Evolutionary conservation across 64 coral and sea anemone species (phyloP).

Genomic region (Stylophora pistillata): DNA sequence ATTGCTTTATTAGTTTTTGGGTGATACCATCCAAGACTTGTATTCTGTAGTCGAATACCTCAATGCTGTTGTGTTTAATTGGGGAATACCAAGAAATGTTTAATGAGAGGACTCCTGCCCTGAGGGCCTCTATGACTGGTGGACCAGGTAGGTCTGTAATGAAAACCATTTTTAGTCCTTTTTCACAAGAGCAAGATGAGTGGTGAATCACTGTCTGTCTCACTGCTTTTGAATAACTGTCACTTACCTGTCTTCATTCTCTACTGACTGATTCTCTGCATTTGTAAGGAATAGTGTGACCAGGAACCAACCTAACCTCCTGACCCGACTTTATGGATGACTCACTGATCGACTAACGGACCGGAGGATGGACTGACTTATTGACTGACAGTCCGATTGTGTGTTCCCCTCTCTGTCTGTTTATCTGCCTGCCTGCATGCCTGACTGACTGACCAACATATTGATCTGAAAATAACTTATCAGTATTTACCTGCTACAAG

Average conservation of each 20-base stretch:
- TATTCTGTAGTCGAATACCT: slow-evolving; percentile 23
- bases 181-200: too few species aligned
- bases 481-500: slow-evolving; percentile 9
- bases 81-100: slow-evolving; percentile 9
- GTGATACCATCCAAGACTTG: not conserved
- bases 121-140: not conserved
- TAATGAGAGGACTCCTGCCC: not conserved
- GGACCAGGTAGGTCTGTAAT: slow-evolving; percentile 8
- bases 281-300: not conserved
- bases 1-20: not conserved
- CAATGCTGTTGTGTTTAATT: not conserved
- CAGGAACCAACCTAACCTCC: not conserved
- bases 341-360: not conserved
- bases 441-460: not conserved
- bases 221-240: not conserved
- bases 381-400: not conserved
- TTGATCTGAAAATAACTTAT: not conserved
- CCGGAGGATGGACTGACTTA: not conserved
- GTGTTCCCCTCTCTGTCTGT: not conserved
- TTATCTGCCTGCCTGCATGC: not conserved
- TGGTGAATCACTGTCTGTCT: too few species aligned
- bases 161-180: not conserved
- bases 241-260: not conserved
- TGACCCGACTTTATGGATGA: not conserved
- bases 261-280: not conserved